Percentiles rank a stretch among this genome's conserved stretches.
Conservation (phyloP, 2,888 invertebrate species). For the Parnassius mnemosyne region DNA sequence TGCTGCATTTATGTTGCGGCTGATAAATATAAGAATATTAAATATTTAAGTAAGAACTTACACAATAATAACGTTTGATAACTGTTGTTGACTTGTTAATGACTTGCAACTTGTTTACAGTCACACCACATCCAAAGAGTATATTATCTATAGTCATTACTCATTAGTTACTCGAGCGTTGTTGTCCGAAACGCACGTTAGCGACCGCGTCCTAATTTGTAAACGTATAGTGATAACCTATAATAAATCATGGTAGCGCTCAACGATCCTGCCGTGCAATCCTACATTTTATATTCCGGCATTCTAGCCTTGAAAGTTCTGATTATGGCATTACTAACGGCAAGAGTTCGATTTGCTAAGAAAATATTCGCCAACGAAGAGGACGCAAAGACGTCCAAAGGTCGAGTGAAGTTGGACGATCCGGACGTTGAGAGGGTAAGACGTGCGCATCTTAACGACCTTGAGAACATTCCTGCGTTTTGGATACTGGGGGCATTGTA, state of each 20-base stretch:
- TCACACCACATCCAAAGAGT: no score
- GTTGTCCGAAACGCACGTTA: slow-evolving; percentile 12
- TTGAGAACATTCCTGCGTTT: slow-evolving; percentile 86
- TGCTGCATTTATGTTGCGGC: no score
- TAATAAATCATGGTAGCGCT: slow-evolving; percentile 38
- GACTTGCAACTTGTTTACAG: no score
- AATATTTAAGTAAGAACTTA: no score
- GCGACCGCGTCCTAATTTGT: background rate
- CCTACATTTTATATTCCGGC: slow-evolving; percentile 49
- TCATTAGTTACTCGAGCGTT: slow-evolving; percentile 8
- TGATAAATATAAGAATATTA: no score
- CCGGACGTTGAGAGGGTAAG: slow-evolving; percentile 63
- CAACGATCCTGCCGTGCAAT: slow-evolving; percentile 47
- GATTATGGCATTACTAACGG: slow-evolving; percentile 45
- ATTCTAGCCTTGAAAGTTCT: slow-evolving; percentile 52
- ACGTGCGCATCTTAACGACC: slow-evolving; percentile 84
- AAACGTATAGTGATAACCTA: slow-evolving; percentile 11
- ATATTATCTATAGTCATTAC: background rate
- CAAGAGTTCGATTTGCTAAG: slow-evolving; percentile 41
- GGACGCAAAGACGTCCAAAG: slow-evolving; percentile 44
- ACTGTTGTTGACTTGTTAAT: no score
- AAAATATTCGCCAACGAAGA: slow-evolving; percentile 61
- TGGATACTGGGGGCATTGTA: slow-evolving; percentile 77
- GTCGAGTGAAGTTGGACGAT: slow-evolving; percentile 55
- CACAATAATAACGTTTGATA: no score